These are phyloP conservation scores for Physocephala rufipes DNA, from an alignment of 2,888 invertebrate genomes.

Conservation along the genomic window DNA sequence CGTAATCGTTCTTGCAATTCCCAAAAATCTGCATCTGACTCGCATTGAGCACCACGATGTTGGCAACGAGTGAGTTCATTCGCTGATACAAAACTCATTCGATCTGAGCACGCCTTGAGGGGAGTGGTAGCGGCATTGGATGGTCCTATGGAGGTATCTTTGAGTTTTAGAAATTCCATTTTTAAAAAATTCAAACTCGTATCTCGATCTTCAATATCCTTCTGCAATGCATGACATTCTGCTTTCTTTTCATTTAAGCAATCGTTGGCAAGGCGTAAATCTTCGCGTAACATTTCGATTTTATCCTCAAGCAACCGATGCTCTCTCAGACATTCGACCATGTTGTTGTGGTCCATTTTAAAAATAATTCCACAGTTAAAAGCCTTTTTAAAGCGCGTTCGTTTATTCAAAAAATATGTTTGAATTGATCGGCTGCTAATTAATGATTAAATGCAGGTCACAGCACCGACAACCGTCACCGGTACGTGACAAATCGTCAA, in stretches of 20 bases:
- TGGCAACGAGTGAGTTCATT: slow-evolving; percentile 28
- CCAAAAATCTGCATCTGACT: slow-evolving; percentile 21
- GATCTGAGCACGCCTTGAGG: too few relatives aligned
- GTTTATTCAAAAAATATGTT: too few relatives aligned
- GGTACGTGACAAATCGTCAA: slow-evolving; percentile 20
- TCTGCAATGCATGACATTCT: slow-evolving; percentile 48
- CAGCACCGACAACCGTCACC: slow-evolving; percentile 11
- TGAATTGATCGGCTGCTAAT: neutral
- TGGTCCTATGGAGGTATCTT: slow-evolving; percentile 33
- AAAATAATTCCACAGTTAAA: neutral
- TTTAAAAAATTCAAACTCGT: slow-evolving; percentile 45
- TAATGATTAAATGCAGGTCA: neutral
- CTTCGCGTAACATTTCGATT: slow-evolving; percentile 47
- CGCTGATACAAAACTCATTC: neutral
- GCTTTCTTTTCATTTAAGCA: slow-evolving; percentile 50
- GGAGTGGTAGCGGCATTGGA: neutral
- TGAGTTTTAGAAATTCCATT: slow-evolving; percentile 44
- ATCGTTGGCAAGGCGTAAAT: slow-evolving; percentile 49
- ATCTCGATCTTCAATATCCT: slow-evolving; percentile 49
- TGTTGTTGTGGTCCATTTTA: slow-evolving; percentile 42
- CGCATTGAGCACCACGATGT: slow-evolving; percentile 35
- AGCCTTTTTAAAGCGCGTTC: too few relatives aligned
- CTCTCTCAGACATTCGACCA: slow-evolving; percentile 40
- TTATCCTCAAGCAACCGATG: slow-evolving; percentile 49
- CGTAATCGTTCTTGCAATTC: slow-evolving; percentile 49